Conservation (phyloP, 2,113 vertebrate species). For the Charina bottae region DNA sequence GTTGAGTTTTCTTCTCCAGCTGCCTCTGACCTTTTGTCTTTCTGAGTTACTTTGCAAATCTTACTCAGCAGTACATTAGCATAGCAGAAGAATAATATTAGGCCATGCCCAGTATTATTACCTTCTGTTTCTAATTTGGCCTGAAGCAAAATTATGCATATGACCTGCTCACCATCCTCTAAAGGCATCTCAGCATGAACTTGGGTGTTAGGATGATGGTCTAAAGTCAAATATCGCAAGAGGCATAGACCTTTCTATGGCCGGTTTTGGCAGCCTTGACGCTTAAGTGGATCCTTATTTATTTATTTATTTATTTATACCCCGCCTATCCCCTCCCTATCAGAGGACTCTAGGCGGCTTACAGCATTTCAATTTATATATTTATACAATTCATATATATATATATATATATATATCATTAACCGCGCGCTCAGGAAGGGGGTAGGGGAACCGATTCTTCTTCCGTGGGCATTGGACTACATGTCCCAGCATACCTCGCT, state of each 20-base stretch:
- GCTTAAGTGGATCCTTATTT: conserved; percentile 10
- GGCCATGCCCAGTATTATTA: conserved; percentile 14
- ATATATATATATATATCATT: no score
- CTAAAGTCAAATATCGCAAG: background rate
- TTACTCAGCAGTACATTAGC: conserved; percentile 5
- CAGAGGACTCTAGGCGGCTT: no score
- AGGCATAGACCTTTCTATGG: background rate
- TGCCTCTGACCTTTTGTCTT: background rate
- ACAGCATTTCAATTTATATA: no score
- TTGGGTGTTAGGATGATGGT: background rate
- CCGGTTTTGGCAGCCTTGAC: background rate
- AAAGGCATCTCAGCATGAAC: background rate
- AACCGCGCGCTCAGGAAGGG: no score
- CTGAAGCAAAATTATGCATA: conserved; percentile 1
- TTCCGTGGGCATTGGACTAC: no score
- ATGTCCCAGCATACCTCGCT: no score
- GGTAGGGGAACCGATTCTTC: no score
- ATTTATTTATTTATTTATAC: no score
- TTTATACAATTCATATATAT: no score
- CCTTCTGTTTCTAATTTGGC: conserved; percentile 32
- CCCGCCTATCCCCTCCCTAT: no score
- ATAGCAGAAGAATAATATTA: background rate
- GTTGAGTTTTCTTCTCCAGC: conserved; percentile 5
- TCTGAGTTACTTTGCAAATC: background rate
- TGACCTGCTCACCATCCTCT: background rate